Conservation (phyloP, 2,888 invertebrate genomes). For the Phortica okadai region DNA sequence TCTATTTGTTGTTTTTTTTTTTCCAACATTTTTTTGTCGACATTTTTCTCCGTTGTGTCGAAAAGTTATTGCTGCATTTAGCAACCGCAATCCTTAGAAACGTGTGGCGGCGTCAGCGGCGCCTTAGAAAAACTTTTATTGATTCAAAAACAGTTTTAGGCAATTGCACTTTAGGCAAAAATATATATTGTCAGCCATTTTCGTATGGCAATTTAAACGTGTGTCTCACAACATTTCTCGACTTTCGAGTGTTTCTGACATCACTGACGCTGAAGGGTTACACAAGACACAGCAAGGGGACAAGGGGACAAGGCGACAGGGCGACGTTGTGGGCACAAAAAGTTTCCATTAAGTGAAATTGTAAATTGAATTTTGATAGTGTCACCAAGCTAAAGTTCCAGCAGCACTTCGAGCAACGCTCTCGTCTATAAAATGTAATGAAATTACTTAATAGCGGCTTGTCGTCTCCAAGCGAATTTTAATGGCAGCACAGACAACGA, state of each 20-base stretch:
- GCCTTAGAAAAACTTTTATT: constrained; percentile 56
- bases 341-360: constrained; percentile 49
- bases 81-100: constrained; percentile 38
- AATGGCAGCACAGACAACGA: constrained; percentile 3
- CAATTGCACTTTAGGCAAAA: constrained; percentile 55
- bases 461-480: background rate
- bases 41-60: constrained; percentile 54
- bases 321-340: constrained; percentile 11
- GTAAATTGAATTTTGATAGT: constrained; percentile 69
- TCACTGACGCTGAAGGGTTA: background rate
- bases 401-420: background rate
- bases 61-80: constrained; percentile 70
- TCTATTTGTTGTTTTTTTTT: constrained; percentile 40
- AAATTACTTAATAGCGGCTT: constrained; percentile 16
- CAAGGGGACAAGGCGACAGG: background rate
- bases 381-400: constrained; percentile 51
- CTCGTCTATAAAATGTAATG: constrained; percentile 1
- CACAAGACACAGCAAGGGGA: background rate
- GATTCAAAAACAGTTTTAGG: constrained; percentile 57
- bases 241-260: background rate
- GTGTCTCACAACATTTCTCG: background rate
- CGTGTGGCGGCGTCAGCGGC: background rate
- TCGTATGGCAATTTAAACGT: constrained; percentile 6
- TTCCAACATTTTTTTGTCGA: constrained; percentile 28
- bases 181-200: constrained; percentile 53